Percentiles rank a stretch among this genome's conserved stretches.
These are phyloP conservation scores for Setipinna tenuifilis DNA, from an alignment of 2,797 vertebrate genomes.

Conservation along the genomic window DNA sequence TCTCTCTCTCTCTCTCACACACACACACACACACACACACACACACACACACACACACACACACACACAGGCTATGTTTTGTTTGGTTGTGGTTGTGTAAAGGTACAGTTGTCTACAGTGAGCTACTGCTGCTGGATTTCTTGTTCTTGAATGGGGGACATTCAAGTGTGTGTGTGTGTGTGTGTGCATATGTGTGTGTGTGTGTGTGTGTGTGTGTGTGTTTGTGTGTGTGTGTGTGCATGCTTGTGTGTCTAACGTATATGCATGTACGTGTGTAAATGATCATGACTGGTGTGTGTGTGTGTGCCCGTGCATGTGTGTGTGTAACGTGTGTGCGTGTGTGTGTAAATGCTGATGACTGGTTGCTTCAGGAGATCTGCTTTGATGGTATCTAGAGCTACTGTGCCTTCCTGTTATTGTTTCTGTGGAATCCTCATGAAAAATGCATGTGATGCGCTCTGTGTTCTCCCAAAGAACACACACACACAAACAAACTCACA, in stretches of 20 bases:
- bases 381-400: neutral
- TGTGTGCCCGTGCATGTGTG: neutral
- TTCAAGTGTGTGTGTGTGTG: no score
- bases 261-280: neutral
- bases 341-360: neutral
- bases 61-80: neutral
- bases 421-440: neutral
- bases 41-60: neutral
- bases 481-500: neutral
- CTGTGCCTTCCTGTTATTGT: neutral
- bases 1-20: conserved; percentile 16
- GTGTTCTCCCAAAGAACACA: neutral
- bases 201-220: neutral
- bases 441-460: neutral
- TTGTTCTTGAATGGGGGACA: neutral
- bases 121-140: neutral
- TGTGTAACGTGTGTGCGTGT: neutral
- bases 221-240: no score
- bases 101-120: neutral
- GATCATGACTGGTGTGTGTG: no score
- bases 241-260: no score
- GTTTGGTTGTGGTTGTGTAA: neutral
- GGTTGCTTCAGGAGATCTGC: neutral
- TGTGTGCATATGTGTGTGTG: neutral
- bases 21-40: neutral